Evolutionary conservation across 35 echinoderm and acorn worm species (phyloP), one percentile per base, ranked within the genome.

Genomic region (Acanthaster planci): DNA sequence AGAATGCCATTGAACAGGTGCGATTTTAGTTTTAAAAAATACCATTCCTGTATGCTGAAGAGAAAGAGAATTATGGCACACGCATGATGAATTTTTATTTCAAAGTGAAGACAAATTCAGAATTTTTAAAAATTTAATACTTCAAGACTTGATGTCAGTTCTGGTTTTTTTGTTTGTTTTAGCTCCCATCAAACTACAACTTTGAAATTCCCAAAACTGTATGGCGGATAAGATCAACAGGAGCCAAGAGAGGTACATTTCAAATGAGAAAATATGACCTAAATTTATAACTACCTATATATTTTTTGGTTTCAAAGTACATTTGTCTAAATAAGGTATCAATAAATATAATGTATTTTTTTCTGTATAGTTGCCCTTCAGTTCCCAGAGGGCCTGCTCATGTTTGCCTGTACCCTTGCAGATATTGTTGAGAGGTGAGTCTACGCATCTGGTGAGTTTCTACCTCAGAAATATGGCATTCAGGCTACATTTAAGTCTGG

Each of bases 181-280:
- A 94, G 92, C 82, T 99, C 31, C 96, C 96, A 77, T 78, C 82
- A 29, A 99, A 99, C 79, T 99, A 99, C 79, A 99, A 94, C 42
- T 99, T 99, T 99, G 96, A 94, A 68, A 92, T 99, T 58, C 96
- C 80, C 14, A 99, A 99, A 57, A 94, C 96, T 53, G 89, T 99
- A 91, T 99, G 95, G 96, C 80, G 96, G 38, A 82, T 92, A 39
- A 91, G 78, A 39, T 77, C 51, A 58, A 89, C 84, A 29, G 77
- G 79, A 52, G 80, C 96, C 27, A 99, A 94, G 52, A 67, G 86
- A 94, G 96, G 96, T 99, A 86, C 30, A 47, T 17, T 23, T 4
- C 4, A 35, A 47, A 47, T 6, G 12, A 47, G 12, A 12, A 47
- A 47, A 12, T 47, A 6, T 47, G n/a, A n/a, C n/a, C n/a, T n/a